Base-by-base conservation (phyloP, 2,888 invertebrate genomes). In the Rhagium mordax region DNA sequence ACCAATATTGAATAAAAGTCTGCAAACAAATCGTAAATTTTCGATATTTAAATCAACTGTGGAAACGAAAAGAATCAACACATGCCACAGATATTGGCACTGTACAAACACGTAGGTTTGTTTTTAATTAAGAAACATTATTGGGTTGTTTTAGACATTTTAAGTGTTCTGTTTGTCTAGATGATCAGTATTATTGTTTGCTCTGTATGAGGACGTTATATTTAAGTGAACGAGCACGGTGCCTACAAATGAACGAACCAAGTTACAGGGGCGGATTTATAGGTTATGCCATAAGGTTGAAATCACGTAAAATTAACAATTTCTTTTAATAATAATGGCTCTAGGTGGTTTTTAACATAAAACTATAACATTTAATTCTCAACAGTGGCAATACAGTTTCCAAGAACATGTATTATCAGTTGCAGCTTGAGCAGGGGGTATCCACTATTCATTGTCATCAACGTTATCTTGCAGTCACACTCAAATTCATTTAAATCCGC, bases 51-150 rank as follows among this genome's bases (percentile, higher is more conserved):
- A 48, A 47, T 61, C 41, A 13, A 41, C 61, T 49, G n/a, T 49
- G 24, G 49, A 16, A 64, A 64, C 16, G 64, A 33, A 65, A 48
- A 49, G 21, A 64, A 62, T 61, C 61, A 61, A 61, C 48, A 64
- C 15, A 18, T 51, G 51, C 13, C 10, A 49, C 51, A 33, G 59
- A 68, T 27, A 59, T 29, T 49, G 49, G 48, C 57, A 48, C 59
- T 48, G 49, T 59, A n/a, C 68, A 75, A 77, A 77, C 72, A 75
- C 66, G 74, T 65, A 66, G 73, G 76, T 76, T 78, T 76, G 78
- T 76, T 78, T 78, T 78, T 78, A 78, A 76, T 78, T 78, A 78
- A 75, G 78, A 57, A 76, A 75, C 74, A 72, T 75, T 77, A 72
- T 72, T 72, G 72, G 73, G 69, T 71, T 76, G 73, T 74, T 78